phyloP scores from a whole-genome alignment of 92 coral and sea anemone species.

The Umimayanthus chanpuru region DNA sequence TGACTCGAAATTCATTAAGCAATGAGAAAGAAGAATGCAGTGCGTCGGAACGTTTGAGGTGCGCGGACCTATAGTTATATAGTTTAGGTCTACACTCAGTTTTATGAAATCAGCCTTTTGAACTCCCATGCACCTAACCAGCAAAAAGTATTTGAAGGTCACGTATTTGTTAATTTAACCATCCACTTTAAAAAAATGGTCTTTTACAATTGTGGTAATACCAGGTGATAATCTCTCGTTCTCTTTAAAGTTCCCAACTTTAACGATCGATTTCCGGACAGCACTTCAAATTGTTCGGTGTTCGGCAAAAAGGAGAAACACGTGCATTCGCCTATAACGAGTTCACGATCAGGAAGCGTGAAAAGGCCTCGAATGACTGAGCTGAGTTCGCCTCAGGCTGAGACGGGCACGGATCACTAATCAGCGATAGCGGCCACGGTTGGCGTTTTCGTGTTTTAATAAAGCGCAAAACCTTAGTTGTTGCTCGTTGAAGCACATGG shows the following conservation, averaged over 20 bases:
- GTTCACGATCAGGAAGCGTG: background rate
- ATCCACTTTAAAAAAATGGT: background rate
- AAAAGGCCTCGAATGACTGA: background rate
- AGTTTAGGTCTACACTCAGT: background rate
- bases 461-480: background rate
- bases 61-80: background rate
- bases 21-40: background rate
- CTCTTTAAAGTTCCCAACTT: background rate
- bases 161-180: background rate
- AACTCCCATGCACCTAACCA: background rate
- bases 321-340: slow-evolving; percentile 17
- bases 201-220: background rate
- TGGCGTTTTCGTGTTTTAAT: background rate
- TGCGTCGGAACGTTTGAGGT: background rate
- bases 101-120: background rate
- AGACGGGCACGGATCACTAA: slow-evolving; percentile 23
- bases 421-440: slow-evolving; percentile 20
- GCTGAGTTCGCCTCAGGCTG: slow-evolving; percentile 38
- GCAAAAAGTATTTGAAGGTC: background rate
- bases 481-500: background rate
- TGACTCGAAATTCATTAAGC: slow-evolving; percentile 25
- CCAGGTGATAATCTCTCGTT: background rate
- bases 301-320: slow-evolving; percentile 26
- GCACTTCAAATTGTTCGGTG: background rate
- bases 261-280: background rate